Evolutionary conservation across 2,888 invertebrate genomes (phyloP).

Genomic region (Chydorus sphaericus): DNA sequence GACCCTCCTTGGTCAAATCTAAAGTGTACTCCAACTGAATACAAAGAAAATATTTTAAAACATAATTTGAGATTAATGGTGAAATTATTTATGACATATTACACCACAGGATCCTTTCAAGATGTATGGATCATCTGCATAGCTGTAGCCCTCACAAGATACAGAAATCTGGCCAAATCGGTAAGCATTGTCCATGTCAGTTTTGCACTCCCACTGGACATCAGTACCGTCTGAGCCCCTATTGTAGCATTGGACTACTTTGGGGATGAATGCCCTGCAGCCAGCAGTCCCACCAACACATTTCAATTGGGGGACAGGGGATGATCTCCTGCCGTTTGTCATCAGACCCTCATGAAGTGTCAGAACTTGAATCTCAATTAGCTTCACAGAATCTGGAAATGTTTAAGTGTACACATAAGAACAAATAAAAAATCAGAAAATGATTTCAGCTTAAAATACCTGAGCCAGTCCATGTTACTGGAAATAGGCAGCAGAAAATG

Average conservation of each 20-base stretch:
- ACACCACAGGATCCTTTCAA: constrained; percentile 41
- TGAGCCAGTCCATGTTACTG: too few relatives aligned
- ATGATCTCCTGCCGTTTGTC: constrained; percentile 26
- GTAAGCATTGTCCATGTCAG: constrained; percentile 33
- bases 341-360: constrained; percentile 24
- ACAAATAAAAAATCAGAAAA: too few relatives aligned
- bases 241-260: constrained; percentile 41
- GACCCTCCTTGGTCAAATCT: constrained; percentile 31
- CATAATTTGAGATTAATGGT: not conserved
- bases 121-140: constrained; percentile 39
- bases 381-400: constrained; percentile 18
- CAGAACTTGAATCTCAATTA: constrained; percentile 24
- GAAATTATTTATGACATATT: constrained; percentile 20
- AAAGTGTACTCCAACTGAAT: constrained; percentile 31
- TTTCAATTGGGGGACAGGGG: constrained; percentile 28
- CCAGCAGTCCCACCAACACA: constrained; percentile 38
- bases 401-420: too few relatives aligned
- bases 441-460: too few relatives aligned
- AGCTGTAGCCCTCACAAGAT: constrained; percentile 40
- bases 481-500: too few relatives aligned
- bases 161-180: constrained; percentile 35
- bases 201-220: constrained; percentile 32
- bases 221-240: constrained; percentile 37
- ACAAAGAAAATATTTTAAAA: constrained; percentile 6
- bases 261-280: constrained; percentile 28